Base-by-base conservation (phyloP, 2,888 invertebrate genomes). In the Rosalia funebris region DNA sequence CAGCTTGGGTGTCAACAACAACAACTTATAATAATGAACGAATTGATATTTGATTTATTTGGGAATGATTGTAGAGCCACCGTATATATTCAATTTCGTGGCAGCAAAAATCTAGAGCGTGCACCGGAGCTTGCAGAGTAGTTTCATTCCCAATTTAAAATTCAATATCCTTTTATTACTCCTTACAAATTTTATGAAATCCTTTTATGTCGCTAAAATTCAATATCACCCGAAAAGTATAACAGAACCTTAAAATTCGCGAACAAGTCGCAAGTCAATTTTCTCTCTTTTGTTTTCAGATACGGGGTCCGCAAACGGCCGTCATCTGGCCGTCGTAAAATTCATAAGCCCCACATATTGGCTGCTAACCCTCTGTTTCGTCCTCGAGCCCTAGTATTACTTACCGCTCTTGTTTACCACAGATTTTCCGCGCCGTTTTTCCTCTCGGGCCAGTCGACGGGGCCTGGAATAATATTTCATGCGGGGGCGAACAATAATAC, bases 131-230 rank as follows among this genome's bases (percentile, higher is more conserved):
- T 39, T 25, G 25, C 14, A 50, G 19, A 50, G 41, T 55, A 60
- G 57, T 62, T 62, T 60, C 50, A 62, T 42, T 41, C 59, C 45
- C 65, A 65, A 65, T 65, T 65, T 65, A 60, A 65, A 65, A 65
- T 65, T 65, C 65, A 65, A 65, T 65, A 65, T 65, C 36, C 48
- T 63, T 65, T 65, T 62, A 65, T 63, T 60, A 60, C 58, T 39
- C 48, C 58, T 62, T 57, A 60, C 60, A 62, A 62, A 62, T 65
- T 62, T 60, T 55, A 63, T 56, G 48, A 60, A 63, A 60, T 62
- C 58, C 58, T 53, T 58, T 60, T 60, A 55, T 57, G 58, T 48
- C 37, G 19, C 34, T 19, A 47, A 48, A 63, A 63, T 62, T 65
- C 62, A 62, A 65, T 66, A 66, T 60, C 54, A 55, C 39, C 54